Conservation (phyloP, 2,113 vertebrate species). For the Phainopepla nitens region DNA sequence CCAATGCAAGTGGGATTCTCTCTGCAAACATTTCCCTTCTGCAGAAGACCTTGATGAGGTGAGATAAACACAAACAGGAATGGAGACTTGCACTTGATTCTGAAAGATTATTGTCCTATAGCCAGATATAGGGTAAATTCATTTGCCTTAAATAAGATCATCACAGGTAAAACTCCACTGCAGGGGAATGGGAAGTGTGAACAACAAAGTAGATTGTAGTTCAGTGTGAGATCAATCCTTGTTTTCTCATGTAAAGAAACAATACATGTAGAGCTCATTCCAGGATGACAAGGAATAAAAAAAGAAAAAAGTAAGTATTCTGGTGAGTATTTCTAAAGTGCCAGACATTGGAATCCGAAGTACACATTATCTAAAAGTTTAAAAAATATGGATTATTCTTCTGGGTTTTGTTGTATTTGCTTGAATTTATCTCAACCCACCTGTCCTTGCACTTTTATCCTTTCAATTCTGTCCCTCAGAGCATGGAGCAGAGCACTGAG, state of each 20-base stretch:
- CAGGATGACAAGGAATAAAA: neutral
- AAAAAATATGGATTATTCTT: neutral
- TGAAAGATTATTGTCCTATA: neutral
- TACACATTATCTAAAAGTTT: neutral
- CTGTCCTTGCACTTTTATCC: neutral
- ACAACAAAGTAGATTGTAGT: neutral
- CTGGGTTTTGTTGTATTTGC: neutral
- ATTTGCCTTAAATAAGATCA: neutral
- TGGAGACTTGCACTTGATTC: neutral
- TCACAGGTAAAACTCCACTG: neutral
- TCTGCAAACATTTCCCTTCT: neutral
- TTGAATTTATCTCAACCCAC: neutral
- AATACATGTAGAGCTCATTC: neutral
- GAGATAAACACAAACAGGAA: neutral
- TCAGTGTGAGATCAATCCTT: neutral
- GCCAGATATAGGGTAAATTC: neutral
- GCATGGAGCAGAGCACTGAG: neutral
- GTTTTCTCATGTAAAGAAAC: neutral
- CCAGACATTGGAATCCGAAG: neutral
- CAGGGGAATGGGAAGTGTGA: neutral
- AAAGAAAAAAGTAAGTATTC: neutral
- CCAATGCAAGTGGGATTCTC: neutral
- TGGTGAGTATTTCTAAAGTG: neutral
- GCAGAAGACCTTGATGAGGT: neutral
- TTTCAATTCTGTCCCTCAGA: neutral